phyloP scores from a whole-genome alignment of 37 sponge, comb jelly and placozoan species.

The Geodia barretti region DNA sequence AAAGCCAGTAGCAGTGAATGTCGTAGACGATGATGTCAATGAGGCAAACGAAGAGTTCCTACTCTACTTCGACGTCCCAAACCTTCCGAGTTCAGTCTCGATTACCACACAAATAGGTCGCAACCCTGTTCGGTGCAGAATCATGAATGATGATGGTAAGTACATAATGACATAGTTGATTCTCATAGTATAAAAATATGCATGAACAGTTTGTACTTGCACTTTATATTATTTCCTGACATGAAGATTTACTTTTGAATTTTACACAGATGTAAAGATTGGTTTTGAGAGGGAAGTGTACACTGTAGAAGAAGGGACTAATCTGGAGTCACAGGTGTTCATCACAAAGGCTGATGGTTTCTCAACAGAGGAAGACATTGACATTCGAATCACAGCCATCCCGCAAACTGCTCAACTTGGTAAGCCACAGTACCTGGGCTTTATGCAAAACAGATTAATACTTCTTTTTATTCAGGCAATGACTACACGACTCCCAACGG shows the following conservation, averaged over 20 bases:
- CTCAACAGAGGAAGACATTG: not conserved
- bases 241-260: too few species aligned
- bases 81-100: too few species aligned
- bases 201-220: too few species aligned
- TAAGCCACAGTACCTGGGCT: not conserved
- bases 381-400: not conserved
- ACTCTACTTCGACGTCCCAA: not conserved
- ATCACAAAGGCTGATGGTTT: not conserved
- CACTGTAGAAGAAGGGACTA: not conserved
- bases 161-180: too few species aligned
- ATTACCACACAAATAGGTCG: too few species aligned
- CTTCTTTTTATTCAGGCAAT: not conserved
- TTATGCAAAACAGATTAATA: not conserved
- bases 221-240: not conserved
- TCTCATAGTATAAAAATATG: too few species aligned
- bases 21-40: not conserved
- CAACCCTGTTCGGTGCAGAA: not conserved
- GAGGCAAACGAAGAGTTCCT: not conserved
- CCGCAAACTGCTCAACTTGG: not conserved
- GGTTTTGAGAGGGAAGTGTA: not conserved
- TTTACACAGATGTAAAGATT: not conserved
- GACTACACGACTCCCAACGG: not conserved
- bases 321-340: not conserved
- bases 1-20: not conserved
- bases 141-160: not conserved